Evolutionary conservation across 2,797 vertebrate genomes (phyloP).

Genomic region (Melanotaenia trifasciata): DNA sequence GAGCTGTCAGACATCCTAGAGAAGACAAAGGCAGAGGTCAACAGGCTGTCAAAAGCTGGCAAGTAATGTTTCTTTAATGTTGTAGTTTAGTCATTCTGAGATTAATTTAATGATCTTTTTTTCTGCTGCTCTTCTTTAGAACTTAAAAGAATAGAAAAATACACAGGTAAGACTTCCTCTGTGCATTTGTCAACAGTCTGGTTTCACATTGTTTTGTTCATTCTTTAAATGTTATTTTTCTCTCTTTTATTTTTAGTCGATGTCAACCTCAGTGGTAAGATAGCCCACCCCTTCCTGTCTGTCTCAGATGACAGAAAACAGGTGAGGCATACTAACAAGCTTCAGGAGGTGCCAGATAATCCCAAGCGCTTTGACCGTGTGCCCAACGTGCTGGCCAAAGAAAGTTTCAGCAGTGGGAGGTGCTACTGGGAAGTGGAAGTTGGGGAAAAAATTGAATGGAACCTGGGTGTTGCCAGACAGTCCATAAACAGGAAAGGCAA

Average conservation of each 20-base stretch:
- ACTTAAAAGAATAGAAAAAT: conserved; percentile 79
- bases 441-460: conserved; percentile 84
- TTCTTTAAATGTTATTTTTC: conserved; percentile 1
- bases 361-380: conserved; percentile 85
- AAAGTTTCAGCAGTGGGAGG: conserved; percentile 79
- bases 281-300: conserved; percentile 84
- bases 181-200: not conserved
- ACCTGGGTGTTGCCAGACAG: conserved; percentile 80
- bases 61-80: conserved; percentile 14
- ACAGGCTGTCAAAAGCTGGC: conserved; percentile 83
- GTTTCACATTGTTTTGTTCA: not conserved
- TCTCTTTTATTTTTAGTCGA: conserved; percentile 66
- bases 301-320: conserved; percentile 84
- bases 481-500: conserved; percentile 85
- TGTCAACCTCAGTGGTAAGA: conserved; percentile 84
- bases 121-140: conserved; percentile 63
- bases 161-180: conserved; percentile 74
- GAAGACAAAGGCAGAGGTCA: conserved; percentile 74
- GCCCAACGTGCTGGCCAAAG: conserved; percentile 83
- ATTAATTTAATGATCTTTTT: not conserved
- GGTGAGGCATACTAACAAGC: conserved; percentile 77
- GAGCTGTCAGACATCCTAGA: conserved; percentile 78
- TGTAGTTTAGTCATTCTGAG: not conserved
- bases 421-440: conserved; percentile 88
- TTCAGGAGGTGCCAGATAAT: conserved; percentile 80